Evolutionary conservation across 2,113 vertebrate species (phyloP).

Genomic region (Pedionomus torquatus): DNA sequence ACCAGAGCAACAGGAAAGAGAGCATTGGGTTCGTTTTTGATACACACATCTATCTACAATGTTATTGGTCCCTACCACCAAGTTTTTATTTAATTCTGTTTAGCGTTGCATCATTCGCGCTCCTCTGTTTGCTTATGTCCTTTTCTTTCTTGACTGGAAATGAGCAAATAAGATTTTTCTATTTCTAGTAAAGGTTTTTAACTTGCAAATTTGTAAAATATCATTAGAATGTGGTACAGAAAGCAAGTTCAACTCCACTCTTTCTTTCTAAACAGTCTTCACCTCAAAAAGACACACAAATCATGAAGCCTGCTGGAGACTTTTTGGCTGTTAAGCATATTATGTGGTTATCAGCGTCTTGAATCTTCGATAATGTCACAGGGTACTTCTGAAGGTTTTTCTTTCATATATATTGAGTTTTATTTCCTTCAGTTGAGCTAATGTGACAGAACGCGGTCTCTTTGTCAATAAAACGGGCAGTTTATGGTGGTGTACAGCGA

Average conservation of each 20-base stretch:
- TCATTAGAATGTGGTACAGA: neutral
- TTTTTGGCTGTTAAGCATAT: neutral
- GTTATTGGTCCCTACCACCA: neutral
- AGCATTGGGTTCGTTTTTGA: neutral
- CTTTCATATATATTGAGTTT: neutral
- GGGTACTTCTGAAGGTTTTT: neutral
- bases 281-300: neutral
- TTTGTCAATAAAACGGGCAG: neutral
- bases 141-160: neutral
- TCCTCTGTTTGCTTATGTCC: neutral
- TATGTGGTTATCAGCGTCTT: neutral
- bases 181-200: neutral
- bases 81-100: neutral
- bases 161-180: neutral
- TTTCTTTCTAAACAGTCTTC: neutral
- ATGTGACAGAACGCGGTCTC: neutral
- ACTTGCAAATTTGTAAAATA: neutral
- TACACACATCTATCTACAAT: neutral
- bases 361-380: neutral
- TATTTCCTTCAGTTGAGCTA: neutral
- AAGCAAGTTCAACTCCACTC: neutral
- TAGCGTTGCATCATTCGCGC: accelerated
- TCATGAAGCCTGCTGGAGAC: neutral
- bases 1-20: neutral
- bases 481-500: neutral